Evolutionary conservation across 2,797 vertebrate species (phyloP).

Genomic region (Peromyscus aztecus): DNA sequence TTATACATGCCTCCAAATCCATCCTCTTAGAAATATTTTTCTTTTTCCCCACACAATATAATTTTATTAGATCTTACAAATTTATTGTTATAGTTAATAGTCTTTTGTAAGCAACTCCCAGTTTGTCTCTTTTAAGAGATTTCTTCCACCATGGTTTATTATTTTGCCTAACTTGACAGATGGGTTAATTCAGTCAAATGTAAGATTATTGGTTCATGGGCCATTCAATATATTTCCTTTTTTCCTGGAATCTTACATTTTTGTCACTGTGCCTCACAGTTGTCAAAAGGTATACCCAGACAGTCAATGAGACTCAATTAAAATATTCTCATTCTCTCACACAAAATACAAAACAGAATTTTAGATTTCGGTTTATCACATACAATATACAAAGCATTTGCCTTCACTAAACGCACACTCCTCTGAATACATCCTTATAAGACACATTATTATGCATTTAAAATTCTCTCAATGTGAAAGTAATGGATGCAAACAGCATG

Average conservation of each 20-base stretch:
- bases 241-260: not conserved
- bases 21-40: not conserved
- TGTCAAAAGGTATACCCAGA: not conserved
- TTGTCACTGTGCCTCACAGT: not conserved
- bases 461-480: constrained; percentile 2
- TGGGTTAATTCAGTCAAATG: not conserved
- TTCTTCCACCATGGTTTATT: not conserved
- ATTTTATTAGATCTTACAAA: not conserved
- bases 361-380: not conserved
- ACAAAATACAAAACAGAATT: not conserved
- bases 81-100: not conserved
- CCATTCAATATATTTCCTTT: not conserved
- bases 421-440: not conserved
- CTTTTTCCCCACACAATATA: not conserved
- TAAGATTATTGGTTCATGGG: not conserved
- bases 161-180: not conserved
- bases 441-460: constrained; percentile 33
- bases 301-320: not conserved
- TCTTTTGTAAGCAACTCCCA: not conserved
- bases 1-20: not conserved
- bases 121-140: not conserved
- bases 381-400: not conserved
- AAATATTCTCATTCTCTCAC: not conserved
- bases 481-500: constrained; percentile 38
- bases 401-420: not conserved